A percentile compares a stretch with the other conserved stretches of the same genome.
phyloP scores from a whole-genome alignment of 2,888 invertebrate species.

The Sisyra terminalis region DNA sequence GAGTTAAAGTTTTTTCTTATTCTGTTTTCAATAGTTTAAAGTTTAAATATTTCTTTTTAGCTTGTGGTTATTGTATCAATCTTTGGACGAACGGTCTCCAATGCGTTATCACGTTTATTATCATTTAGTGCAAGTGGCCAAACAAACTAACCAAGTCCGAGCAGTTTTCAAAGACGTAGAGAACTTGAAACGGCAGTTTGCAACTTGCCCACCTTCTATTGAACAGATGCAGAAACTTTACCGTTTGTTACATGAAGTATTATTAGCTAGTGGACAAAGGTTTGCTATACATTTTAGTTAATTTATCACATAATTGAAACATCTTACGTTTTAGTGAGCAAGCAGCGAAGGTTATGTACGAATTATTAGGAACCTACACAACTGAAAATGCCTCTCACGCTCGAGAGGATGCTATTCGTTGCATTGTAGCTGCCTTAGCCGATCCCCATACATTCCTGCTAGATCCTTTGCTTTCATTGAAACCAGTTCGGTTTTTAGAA shows the following conservation, averaged over 20 bases:
- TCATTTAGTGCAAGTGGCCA: conserved; percentile 76
- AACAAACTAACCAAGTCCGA: conserved; percentile 69
- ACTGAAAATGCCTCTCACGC: conserved; percentile 95
- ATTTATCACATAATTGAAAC: no score
- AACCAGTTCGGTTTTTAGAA: conserved; percentile 89
- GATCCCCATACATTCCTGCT: conserved; percentile 91
- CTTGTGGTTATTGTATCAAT: conserved; percentile 82
- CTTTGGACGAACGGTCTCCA: conserved; percentile 66
- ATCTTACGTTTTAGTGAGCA: conserved; percentile 44
- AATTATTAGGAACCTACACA: conserved; percentile 88
- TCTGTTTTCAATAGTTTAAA: neutral
- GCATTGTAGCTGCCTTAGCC: conserved; percentile 87
- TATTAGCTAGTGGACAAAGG: conserved; percentile 76
- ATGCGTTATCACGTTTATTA: conserved; percentile 87
- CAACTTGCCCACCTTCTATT: conserved; percentile 62
- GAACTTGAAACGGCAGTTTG: conserved; percentile 65
- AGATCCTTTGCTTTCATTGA: conserved; percentile 83
- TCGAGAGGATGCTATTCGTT: conserved; percentile 89
- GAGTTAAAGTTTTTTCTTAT: conserved; percentile 27
- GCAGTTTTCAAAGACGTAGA: conserved; percentile 75
- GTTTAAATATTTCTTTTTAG: conserved; percentile 4
- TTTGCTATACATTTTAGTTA: conserved; percentile 20
- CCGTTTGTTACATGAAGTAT: conserved; percentile 73
- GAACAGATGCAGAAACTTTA: conserved; percentile 86
- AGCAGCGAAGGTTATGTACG: conserved; percentile 94